A percentile compares a stretch with the other conserved stretches of the same genome.
Evolutionary conservation across 1,140 invertebrate genomes (phyloP).

Genomic region (Dinoponera quadriceps): DNA sequence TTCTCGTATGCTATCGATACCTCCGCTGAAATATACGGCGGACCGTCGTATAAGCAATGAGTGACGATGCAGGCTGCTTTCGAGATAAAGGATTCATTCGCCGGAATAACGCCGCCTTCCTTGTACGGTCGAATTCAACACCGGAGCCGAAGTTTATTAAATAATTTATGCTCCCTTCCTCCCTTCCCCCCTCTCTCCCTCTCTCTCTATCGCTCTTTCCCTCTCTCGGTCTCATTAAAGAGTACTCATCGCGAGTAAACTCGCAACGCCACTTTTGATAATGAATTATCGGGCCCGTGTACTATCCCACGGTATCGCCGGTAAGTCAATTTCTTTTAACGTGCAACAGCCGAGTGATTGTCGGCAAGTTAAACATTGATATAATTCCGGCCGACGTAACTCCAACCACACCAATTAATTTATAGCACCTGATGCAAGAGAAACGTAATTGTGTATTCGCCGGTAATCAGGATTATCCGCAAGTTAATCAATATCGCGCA

Average conservation of each 20-base stretch:
- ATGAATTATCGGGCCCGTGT: conserved; percentile 37
- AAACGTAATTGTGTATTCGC: conserved; percentile 53
- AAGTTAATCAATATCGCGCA: conserved; percentile 51
- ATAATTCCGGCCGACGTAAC: conserved; percentile 34
- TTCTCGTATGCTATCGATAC: conserved; percentile 67
- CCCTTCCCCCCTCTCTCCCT: no score
- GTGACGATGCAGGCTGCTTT: not conserved
- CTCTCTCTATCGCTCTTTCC: not conserved
- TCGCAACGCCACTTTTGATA: conserved; percentile 33
- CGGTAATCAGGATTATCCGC: conserved; percentile 56
- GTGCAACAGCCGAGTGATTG: conserved; percentile 34
- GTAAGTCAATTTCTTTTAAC: conserved; percentile 11
- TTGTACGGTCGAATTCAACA: not conserved
- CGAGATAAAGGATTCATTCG: conserved; percentile 23
- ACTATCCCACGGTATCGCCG: conserved; percentile 12
- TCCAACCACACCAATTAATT: conserved; percentile 56
- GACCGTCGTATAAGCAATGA: conserved; percentile 36
- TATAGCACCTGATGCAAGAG: conserved; percentile 50
- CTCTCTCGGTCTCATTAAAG: conserved; percentile 9
- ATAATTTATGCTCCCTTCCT: conserved; percentile 16
- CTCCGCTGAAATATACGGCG: conserved; percentile 53
- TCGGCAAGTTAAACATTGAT: conserved; percentile 50
- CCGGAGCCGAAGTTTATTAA: conserved; percentile 34
- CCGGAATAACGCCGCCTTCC: conserved; percentile 7
- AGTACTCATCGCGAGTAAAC: not conserved